Conservation (phyloP, 2,797 vertebrate genomes). For the Siniperca scherzeri region DNA sequence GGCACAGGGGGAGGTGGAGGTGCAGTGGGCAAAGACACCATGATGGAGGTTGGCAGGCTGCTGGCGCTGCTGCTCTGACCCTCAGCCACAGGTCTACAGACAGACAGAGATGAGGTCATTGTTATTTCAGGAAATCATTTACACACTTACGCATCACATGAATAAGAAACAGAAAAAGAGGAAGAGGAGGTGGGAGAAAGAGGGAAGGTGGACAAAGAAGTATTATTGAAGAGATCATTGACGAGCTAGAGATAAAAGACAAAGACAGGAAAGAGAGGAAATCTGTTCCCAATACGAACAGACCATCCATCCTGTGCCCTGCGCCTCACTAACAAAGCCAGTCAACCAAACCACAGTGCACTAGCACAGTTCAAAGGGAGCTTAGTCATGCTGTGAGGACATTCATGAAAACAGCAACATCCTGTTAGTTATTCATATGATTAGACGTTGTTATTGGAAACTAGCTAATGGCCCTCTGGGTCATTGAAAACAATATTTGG, state of each 20-base stretch:
- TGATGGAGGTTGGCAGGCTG: slow-evolving; percentile 83
- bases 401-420: slow-evolving; percentile 69
- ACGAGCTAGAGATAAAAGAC: slow-evolving; percentile 5
- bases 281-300: slow-evolving; percentile 35
- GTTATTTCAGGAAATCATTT: slow-evolving; percentile 7
- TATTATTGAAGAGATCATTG: slow-evolving; percentile 10
- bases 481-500: slow-evolving; percentile 49
- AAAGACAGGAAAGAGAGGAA: slow-evolving; percentile 54
- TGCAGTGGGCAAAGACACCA: slow-evolving; percentile 83
- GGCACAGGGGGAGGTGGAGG: slow-evolving; percentile 70
- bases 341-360: slow-evolving; percentile 52
- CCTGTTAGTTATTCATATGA: slow-evolving; percentile 67
- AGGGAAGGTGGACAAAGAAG: slow-evolving; percentile 25
- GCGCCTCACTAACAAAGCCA: slow-evolving; percentile 65
- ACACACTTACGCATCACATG: not conserved
- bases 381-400: slow-evolving; percentile 26
- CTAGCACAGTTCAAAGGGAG: slow-evolving; percentile 62
- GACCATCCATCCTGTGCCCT: slow-evolving; percentile 48
- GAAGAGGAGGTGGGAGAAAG: slow-evolving; percentile 12
- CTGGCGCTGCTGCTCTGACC: slow-evolving; percentile 85
- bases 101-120: slow-evolving; percentile 23
- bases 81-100: slow-evolving; percentile 89
- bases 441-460: slow-evolving; percentile 78
- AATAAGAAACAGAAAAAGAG: slow-evolving; percentile 33
- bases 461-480: slow-evolving; percentile 54